Evolutionary conservation across 2,113 vertebrate genomes (phyloP).

Genomic region (Harpagus bidentatus): DNA sequence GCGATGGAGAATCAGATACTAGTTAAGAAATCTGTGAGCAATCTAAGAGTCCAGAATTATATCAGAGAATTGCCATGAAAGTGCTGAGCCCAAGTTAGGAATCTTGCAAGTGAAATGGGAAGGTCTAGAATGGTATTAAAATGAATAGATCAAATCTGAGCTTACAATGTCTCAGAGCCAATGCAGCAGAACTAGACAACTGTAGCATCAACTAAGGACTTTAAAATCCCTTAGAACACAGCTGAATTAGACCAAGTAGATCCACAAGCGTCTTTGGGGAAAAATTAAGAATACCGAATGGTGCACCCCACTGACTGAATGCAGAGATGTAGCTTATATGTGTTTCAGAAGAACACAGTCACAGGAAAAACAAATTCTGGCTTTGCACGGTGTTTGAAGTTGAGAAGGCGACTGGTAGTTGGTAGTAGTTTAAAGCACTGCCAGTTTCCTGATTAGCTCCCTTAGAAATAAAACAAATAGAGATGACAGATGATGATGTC

Average conservation of each 20-base stretch:
- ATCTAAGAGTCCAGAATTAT: background rate
- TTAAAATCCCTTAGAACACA: background rate
- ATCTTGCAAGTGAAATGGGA: background rate
- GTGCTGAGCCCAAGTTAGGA: background rate
- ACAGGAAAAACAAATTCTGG: background rate
- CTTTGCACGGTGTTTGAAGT: background rate
- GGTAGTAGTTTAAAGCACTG: background rate
- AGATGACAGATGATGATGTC: constrained; percentile 20
- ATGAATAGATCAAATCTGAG: background rate
- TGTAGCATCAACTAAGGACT: background rate
- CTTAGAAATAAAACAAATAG: background rate
- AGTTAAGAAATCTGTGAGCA: background rate
- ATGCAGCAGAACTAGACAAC: background rate
- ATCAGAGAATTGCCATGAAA: background rate
- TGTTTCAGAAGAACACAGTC: background rate
- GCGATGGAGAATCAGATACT: background rate
- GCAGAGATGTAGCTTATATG: background rate
- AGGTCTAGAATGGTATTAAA: background rate
- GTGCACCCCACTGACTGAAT: background rate
- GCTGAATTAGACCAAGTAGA: background rate
- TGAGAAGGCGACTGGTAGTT: background rate
- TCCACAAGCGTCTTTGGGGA: background rate
- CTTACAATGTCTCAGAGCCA: background rate
- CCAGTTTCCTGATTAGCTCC: background rate
- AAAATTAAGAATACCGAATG: background rate